Percentiles rank a stretch among this genome's conserved stretches.
phyloP scores from a whole-genome alignment of 1,140 invertebrate species.

The Drosophila neocordata region DNA sequence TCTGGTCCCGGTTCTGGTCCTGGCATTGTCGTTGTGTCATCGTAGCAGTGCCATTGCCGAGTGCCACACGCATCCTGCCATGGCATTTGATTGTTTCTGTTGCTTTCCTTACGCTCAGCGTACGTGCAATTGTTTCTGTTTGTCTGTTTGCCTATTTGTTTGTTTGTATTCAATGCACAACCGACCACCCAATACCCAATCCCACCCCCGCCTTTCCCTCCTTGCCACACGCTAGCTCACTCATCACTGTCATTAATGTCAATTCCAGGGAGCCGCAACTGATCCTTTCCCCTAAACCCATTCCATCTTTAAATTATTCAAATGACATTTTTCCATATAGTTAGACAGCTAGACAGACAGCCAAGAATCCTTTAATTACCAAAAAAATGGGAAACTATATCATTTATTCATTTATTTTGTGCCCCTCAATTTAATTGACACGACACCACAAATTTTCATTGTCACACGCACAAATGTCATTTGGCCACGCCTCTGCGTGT shows the following conservation, averaged over 20 bases:
- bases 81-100: slow-evolving; percentile 52
- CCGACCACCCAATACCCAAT: slow-evolving; percentile 44
- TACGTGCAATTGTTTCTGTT: slow-evolving; percentile 63
- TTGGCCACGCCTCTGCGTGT: slow-evolving; percentile 39
- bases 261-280: slow-evolving; percentile 29
- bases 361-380: slow-evolving; percentile 15
- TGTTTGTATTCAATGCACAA: slow-evolving; percentile 56
- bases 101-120: slow-evolving; percentile 18
- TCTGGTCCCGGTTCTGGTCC: not conserved
- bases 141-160: slow-evolving; percentile 58
- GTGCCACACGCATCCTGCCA: slow-evolving; percentile 34
- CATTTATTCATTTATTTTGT: slow-evolving; percentile 69
- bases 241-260: slow-evolving; percentile 78
- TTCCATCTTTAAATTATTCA: slow-evolving; percentile 71
- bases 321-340: slow-evolving; percentile 57
- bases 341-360: slow-evolving; percentile 6
- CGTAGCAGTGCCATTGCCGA: not conserved
- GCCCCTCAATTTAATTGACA: slow-evolving; percentile 61
- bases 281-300: slow-evolving; percentile 29
- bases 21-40: not conserved
- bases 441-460: slow-evolving; percentile 43
- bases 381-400: slow-evolving; percentile 38
- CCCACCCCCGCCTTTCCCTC: not conserved
- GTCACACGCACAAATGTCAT: slow-evolving; percentile 73
- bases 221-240: slow-evolving; percentile 5